Percentiles rank a stretch among this genome's conserved stretches.
phyloP scores from a whole-genome alignment of 2,113 vertebrate genomes.

The Chrysochloris asiatica region DNA sequence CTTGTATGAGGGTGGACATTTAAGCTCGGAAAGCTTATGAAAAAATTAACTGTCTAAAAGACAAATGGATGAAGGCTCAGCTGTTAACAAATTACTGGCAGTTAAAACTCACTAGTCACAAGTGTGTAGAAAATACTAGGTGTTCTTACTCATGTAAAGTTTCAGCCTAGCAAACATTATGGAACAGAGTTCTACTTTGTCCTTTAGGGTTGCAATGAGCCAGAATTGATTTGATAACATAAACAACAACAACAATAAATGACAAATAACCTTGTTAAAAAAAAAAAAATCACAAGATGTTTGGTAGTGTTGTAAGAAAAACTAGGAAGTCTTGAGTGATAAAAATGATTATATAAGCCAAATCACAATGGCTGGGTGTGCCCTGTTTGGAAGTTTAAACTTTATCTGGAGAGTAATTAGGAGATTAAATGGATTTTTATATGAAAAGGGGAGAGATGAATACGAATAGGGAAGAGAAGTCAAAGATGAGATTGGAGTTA shows the following conservation, averaged over 20 bases:
- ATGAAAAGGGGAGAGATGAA: not conserved
- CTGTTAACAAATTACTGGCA: not conserved
- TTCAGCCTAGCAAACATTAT: not conserved
- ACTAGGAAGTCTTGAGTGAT: not conserved
- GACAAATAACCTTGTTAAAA: not conserved
- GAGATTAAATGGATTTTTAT: not conserved
- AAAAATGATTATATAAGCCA: not conserved
- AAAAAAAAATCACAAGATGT: rapidly evolving
- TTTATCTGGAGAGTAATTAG: not conserved
- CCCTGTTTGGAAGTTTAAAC: not conserved
- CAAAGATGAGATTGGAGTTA: not conserved
- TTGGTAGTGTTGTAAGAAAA: not conserved
- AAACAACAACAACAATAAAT: not conserved
- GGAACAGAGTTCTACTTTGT: not conserved
- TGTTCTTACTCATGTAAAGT: not conserved
- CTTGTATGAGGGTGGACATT: not conserved
- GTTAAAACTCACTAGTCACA: not conserved
- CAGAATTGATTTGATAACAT: not conserved
- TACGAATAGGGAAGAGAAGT: constrained; percentile 2
- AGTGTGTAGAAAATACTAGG: not conserved
- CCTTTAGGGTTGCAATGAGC: not conserved
- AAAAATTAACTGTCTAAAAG: not conserved
- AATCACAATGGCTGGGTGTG: not conserved
- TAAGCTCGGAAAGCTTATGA: not conserved
- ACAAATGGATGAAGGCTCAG: not conserved